Conservation (phyloP, 2,888 invertebrate species). For the Drosophila algonquin region DNA sequence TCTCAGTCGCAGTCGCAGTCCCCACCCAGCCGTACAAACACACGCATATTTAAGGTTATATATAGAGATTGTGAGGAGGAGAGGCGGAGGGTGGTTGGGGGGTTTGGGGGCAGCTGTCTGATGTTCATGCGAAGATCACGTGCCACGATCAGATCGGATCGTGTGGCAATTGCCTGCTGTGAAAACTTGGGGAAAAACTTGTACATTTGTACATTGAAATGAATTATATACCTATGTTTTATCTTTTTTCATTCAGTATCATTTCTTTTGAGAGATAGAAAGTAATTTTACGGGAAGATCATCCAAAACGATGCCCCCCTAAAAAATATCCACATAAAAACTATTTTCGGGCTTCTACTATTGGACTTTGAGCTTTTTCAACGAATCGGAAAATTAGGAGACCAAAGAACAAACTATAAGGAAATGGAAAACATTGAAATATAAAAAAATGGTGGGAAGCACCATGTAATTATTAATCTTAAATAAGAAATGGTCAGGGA, state of each 20-base stretch:
- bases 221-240: conserved; percentile 2
- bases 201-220: conserved; percentile 12
- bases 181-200: conserved; percentile 31
- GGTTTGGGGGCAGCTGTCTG: conserved; percentile 8
- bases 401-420: neutral
- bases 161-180: conserved; percentile 30
- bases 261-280: neutral
- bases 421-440: conserved; percentile 6
- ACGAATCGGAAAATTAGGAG: neutral
- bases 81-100: conserved; percentile 15
- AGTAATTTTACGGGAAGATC: conserved; percentile 4
- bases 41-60: conserved; percentile 30
- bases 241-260: conserved; percentile 5
- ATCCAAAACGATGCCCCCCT: conserved; percentile 13
- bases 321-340: conserved; percentile 6
- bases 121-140: conserved; percentile 65
- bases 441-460: conserved; percentile 44
- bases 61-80: conserved; percentile 19
- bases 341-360: conserved; percentile 29
- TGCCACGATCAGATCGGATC: conserved; percentile 48
- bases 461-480: conserved; percentile 35
- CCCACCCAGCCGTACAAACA: conserved; percentile 27
- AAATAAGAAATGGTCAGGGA: conserved; percentile 38
- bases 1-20: conserved; percentile 6
- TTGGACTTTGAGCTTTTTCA: conserved; percentile 29